These are phyloP conservation scores for Lepidurus couesii DNA, from an alignment of 1,140 invertebrate species.

Conservation along the genomic window DNA sequence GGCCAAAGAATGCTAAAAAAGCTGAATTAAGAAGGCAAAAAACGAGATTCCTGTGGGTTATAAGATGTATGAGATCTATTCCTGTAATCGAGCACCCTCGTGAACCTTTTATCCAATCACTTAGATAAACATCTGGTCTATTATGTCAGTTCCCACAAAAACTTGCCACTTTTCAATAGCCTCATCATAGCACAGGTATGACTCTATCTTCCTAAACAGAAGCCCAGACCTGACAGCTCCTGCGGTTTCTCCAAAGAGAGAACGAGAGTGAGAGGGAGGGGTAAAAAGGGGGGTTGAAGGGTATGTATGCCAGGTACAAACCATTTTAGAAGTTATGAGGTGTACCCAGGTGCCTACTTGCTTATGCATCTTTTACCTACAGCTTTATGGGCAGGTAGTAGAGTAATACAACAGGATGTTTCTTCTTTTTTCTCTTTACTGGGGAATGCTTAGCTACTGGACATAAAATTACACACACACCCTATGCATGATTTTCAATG, in stretches of 20 bases:
- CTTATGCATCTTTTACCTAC: background rate
- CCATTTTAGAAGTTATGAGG: background rate
- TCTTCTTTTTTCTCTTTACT: background rate
- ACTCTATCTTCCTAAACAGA: background rate
- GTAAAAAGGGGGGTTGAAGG: background rate
- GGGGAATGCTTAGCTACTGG: background rate
- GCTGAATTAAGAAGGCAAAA: background rate
- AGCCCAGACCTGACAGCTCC: background rate
- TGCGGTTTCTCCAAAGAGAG: background rate
- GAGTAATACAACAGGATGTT: background rate
- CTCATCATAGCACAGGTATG: background rate
- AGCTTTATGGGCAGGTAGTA: background rate
- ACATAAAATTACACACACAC: background rate
- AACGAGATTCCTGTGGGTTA: background rate
- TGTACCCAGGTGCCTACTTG: background rate
- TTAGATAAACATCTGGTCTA: constrained; percentile 1
- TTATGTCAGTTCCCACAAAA: background rate
- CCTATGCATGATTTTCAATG: background rate
- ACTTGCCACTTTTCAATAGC: background rate
- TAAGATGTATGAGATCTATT: background rate
- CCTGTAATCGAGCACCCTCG: background rate
- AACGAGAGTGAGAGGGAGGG: background rate
- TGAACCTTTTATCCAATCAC: background rate
- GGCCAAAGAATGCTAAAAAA: too few species aligned
- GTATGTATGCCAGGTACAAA: constrained; percentile 4